A percentile compares a stretch with the other conserved stretches of the same genome.
Conservation (phyloP, 2,888 invertebrate species). For the Macaria notata region DNA sequence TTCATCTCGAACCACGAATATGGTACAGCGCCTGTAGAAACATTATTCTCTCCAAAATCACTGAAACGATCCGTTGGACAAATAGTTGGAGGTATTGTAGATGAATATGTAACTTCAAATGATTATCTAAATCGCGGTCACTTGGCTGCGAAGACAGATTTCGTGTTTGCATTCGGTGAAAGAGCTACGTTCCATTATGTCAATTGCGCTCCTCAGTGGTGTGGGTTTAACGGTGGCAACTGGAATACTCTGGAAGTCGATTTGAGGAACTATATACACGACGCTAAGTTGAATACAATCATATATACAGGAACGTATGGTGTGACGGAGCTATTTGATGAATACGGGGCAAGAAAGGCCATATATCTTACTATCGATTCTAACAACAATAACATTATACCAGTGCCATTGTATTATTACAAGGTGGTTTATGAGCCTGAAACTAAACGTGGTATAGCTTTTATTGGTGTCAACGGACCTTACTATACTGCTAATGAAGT, state of each 20-base stretch:
- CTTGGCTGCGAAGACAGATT: constrained; percentile 85
- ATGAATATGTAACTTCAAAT: constrained; percentile 64
- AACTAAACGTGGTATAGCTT: constrained; percentile 75
- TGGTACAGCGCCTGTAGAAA: constrained; percentile 51
- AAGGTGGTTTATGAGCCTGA: constrained; percentile 81
- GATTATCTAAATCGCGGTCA: constrained; percentile 83
- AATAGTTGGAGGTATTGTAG: constrained; percentile 50
- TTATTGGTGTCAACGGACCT: constrained; percentile 85
- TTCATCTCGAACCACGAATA: constrained; percentile 58
- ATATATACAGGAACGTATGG: constrained; percentile 85
- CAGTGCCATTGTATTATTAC: constrained; percentile 72
- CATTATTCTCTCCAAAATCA: constrained; percentile 58
- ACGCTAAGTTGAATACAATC: constrained; percentile 53
- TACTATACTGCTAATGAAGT: constrained; percentile 59
- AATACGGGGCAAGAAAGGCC: constrained; percentile 53
- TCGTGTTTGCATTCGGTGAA: constrained; percentile 82
- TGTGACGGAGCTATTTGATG: constrained; percentile 75
- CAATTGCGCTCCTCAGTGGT: constrained; percentile 87
- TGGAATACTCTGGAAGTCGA: constrained; percentile 81
- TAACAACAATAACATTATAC: constrained; percentile 68
- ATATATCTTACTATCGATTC: constrained; percentile 62
- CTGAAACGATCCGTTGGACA: constrained; percentile 54
- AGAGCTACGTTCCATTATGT: constrained; percentile 85
- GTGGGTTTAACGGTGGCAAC: constrained; percentile 82
- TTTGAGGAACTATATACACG: constrained; percentile 61